A percentile compares a stretch with the other conserved stretches of the same genome.
Evolutionary conservation across 2,113 vertebrate genomes (phyloP).

Genomic region (Pachycephala philippinensis): DNA sequence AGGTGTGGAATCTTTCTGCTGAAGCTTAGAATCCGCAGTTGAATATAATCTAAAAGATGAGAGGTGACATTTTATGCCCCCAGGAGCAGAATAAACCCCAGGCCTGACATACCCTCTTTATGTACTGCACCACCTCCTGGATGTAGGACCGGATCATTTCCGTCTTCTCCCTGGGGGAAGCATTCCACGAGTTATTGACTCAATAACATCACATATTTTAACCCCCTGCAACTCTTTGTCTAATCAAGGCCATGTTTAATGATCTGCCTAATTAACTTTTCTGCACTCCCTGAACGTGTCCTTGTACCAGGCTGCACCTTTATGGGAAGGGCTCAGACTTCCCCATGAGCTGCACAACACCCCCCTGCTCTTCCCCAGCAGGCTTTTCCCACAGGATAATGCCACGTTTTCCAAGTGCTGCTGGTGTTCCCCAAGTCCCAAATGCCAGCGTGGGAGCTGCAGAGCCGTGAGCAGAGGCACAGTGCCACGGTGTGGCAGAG

Average conservation of each 20-base stretch:
- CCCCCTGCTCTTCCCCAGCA: background rate
- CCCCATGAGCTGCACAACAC: background rate
- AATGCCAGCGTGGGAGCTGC: background rate
- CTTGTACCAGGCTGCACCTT: background rate
- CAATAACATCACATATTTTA: accelerated
- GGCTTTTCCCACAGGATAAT: background rate
- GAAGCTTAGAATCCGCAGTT: background rate
- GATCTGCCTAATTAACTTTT: background rate
- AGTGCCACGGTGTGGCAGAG: background rate
- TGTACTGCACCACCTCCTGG: constrained; percentile 95
- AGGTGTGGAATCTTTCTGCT: background rate
- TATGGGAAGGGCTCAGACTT: background rate
- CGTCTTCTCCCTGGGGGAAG: constrained; percentile 85
- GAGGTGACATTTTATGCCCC: background rate
- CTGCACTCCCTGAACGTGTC: accelerated
- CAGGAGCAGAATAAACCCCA: background rate
- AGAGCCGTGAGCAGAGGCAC: background rate
- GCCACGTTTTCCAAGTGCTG: background rate
- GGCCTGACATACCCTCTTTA: constrained; percentile 86
- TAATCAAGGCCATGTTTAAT: background rate
- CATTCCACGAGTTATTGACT: background rate
- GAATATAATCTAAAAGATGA: background rate
- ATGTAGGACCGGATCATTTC: constrained; percentile 97
- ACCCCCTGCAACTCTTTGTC: background rate
- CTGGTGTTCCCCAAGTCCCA: background rate